Evolutionary conservation across 2,113 vertebrate genomes (phyloP).

Genomic region (Oreotrochilus melanogaster): DNA sequence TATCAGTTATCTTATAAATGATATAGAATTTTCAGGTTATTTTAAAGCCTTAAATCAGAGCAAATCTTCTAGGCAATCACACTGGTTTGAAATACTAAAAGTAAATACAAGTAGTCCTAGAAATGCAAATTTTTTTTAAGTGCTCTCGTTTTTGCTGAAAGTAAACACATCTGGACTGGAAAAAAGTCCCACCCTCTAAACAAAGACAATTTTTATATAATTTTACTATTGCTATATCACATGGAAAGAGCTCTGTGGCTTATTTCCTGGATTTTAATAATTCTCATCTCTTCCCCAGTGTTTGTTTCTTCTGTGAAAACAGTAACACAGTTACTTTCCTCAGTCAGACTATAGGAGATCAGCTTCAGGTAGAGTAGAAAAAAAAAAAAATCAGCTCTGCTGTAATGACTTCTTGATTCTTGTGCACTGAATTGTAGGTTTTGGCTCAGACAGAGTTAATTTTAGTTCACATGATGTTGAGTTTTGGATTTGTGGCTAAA

Average conservation of each 20-base stretch:
- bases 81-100: slow-evolving; percentile 4
- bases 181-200: background rate
- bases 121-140: background rate
- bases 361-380: background rate
- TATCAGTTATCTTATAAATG: slow-evolving; percentile 16
- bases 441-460: background rate
- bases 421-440: background rate
- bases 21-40: slow-evolving; percentile 18
- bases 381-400: background rate
- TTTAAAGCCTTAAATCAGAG: slow-evolving; percentile 17
- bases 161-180: background rate
- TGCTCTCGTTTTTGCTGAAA: background rate
- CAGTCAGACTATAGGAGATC: background rate
- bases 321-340: background rate
- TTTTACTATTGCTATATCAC: background rate
- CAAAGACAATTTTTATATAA: background rate
- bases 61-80: background rate
- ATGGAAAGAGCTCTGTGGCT: background rate
- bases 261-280: background rate
- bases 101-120: slow-evolving; percentile 8
- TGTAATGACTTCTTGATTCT: background rate
- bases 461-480: background rate
- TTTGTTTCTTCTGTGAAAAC: background rate
- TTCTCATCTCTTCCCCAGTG: background rate
- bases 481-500: background rate